Base-by-base conservation (phyloP, 2,113 vertebrate genomes). In the Mirounga angustirostris region DNA sequence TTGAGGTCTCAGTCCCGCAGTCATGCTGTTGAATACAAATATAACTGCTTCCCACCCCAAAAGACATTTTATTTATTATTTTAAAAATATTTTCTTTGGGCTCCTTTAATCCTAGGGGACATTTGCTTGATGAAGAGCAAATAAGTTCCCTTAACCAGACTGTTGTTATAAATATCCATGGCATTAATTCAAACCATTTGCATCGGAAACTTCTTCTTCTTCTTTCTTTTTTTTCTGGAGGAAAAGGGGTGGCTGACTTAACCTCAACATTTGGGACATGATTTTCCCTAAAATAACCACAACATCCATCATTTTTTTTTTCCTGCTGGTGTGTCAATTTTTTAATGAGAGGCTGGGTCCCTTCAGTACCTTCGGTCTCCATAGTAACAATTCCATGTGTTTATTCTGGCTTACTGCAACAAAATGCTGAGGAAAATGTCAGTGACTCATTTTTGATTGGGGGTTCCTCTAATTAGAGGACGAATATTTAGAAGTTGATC, bases 81-180 rank as follows among this genome's bases (percentile, higher is more conserved):
- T 94, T 89, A 76, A 97, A 98, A 98, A 98, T 92, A 92, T 63
- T 98, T 98, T 98, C 96, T 97, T 98, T 97, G 98, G 97, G 92
- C 83, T 94, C 84, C 21, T 79, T 97, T 86, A 92, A 97, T 97
- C 54, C 90, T 96, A 36, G 33, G 87, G 94, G 96, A 97, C 74
- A 95, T 92, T 92, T 97, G 94, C 69, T 96, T 98, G 97, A 97
- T 95, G 98, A 97, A 98, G 97, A 94, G 0, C 71, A 97, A 97
- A 85, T 97, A 96, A 97, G 71, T 59, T 80, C 89, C 30, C 91
- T 78, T 97, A 76, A 83, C 94, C 91, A 97, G 89, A 88, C 40
- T 92, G 67, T 63, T 97, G 89, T 98, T 98, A 97, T 81, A 95
- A 97, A 94, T 96, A 98, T 97, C 61, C 92, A 13, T 97, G 92